phyloP scores from a whole-genome alignment of 2,113 vertebrate species.

The Melanostigma gelatinosum region DNA sequence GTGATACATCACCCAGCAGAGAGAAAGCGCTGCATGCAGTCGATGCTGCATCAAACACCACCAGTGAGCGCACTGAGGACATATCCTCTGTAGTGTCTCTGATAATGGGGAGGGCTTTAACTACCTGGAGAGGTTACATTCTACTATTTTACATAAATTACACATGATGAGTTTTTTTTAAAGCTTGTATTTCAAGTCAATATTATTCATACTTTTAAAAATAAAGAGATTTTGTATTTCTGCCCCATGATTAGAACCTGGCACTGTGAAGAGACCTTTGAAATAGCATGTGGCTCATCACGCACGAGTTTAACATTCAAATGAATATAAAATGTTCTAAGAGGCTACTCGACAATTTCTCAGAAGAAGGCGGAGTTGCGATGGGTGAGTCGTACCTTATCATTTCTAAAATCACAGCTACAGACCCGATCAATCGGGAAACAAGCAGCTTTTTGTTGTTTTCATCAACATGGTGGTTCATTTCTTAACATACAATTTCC shows the following conservation, averaged over 20 bases:
- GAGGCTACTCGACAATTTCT: not conserved
- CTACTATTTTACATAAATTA: not conserved
- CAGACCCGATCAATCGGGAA: not conserved
- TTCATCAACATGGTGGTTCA: not conserved
- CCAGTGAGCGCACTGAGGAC: not conserved
- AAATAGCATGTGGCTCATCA: no score
- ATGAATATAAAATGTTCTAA: not conserved
- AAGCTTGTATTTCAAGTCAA: not conserved
- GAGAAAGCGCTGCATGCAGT: not conserved
- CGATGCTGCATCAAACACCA: not conserved
- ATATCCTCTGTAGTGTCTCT: not conserved
- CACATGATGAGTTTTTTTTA: not conserved
- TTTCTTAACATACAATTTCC: not conserved
- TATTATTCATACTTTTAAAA: conserved; percentile 4
- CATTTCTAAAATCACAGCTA: not conserved
- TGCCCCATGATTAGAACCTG: not conserved
- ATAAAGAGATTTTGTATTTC: not conserved
- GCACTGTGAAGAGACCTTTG: not conserved
- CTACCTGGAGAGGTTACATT: not conserved
- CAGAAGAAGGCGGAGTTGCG: not conserved
- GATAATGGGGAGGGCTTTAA: not conserved
- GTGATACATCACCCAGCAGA: conserved; percentile 28
- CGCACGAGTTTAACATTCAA: not conserved
- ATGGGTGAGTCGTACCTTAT: not conserved
- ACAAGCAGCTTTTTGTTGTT: not conserved